These are phyloP conservation scores for Bombyx mandarina DNA, from an alignment of 1,140 invertebrate species.

Conservation along the genomic window DNA sequence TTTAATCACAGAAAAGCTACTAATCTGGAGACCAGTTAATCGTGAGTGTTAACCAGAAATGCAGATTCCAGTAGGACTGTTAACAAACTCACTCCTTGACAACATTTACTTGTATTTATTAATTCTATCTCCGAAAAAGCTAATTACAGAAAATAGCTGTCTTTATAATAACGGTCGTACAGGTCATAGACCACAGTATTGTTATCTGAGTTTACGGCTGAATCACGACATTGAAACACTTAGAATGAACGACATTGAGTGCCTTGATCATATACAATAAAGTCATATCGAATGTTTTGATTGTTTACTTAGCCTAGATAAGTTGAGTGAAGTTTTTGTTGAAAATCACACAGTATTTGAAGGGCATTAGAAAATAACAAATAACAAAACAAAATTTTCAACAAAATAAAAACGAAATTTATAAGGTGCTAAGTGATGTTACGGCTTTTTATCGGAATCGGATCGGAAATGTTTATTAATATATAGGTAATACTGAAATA, in stretches of 20 bases:
- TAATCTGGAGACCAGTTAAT: no score
- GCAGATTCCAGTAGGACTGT: no score
- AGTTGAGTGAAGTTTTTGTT: not conserved
- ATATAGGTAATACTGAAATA: no score
- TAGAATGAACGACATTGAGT: constrained; percentile 47
- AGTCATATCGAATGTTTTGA: not conserved
- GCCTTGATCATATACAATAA: constrained; percentile 11
- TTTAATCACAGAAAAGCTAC: no score
- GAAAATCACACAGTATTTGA: not conserved
- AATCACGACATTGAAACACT: constrained; percentile 52
- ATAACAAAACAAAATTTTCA: not conserved
- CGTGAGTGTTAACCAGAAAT: no score
- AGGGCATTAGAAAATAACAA: not conserved
- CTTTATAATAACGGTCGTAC: no score
- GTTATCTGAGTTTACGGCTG: constrained; percentile 16
- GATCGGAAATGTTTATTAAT: no score
- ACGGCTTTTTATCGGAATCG: constrained; percentile 3
- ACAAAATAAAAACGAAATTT: not conserved
- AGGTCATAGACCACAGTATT: constrained; percentile 41
- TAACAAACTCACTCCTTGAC: no score
- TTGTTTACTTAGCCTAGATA: no score
- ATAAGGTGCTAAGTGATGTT: constrained; percentile 1
- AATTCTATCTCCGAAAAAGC: no score
- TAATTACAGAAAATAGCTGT: no score
- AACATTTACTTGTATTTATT: no score